Conservation (phyloP, 1,140 invertebrate genomes). For the Calosoma granatense region DNA sequence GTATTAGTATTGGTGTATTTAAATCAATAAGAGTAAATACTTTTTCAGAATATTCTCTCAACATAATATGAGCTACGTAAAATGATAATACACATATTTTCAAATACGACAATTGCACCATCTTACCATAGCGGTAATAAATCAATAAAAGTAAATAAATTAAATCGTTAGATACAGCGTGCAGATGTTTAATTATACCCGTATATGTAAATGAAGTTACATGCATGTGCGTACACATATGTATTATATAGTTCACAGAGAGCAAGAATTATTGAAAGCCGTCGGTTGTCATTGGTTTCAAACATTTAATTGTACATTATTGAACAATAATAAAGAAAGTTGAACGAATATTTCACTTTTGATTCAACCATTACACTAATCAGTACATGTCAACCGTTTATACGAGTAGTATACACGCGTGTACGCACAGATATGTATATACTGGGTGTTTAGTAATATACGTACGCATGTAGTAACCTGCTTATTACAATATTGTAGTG, state of each 20-base stretch:
- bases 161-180: neutral
- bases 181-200: constrained; percentile 2
- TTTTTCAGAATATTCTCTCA: too few relatives aligned
- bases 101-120: too few relatives aligned
- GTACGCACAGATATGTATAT: too few relatives aligned
- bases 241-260: neutral
- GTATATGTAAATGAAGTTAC: constrained; percentile 3
- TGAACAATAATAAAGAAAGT: neutral
- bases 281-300: neutral
- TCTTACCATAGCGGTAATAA: too few relatives aligned
- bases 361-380: neutral
- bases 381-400: neutral
- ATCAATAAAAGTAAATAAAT: constrained; percentile 5
- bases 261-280: constrained; percentile 2
- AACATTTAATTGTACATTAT: constrained; percentile 4
- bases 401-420: neutral
- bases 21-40: too few relatives aligned
- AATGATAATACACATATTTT: too few relatives aligned
- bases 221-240: neutral
- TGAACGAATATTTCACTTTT: neutral
- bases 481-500: too few relatives aligned
- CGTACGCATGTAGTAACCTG: too few relatives aligned
- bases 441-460: too few relatives aligned
- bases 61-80: too few relatives aligned
- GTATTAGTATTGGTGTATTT: too few relatives aligned